A percentile compares a stretch with the other conserved stretches of the same genome.
Conservation (phyloP, 2,888 invertebrate species). For the Leptopterna dolabrata region DNA sequence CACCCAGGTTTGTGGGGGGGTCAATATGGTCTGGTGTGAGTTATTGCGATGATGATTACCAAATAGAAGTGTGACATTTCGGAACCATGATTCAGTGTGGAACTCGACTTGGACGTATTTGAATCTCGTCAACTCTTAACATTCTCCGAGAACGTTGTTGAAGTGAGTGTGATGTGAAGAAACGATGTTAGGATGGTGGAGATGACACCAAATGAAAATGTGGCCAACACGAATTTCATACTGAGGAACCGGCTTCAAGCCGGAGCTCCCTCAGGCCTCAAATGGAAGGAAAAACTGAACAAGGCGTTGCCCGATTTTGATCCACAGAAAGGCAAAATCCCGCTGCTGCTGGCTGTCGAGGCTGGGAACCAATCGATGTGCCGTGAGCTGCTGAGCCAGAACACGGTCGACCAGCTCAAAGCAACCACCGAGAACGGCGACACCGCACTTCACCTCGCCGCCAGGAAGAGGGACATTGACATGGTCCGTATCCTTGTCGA, state of each 20-base stretch:
- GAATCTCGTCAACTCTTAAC: too few species aligned
- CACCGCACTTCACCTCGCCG: slow-evolving; percentile 94
- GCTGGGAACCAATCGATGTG: slow-evolving; percentile 96
- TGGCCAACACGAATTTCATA: slow-evolving; percentile 60
- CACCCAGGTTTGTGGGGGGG: too few species aligned
- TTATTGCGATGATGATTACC: too few species aligned
- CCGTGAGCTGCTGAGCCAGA: slow-evolving; percentile 88
- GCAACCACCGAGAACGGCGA: slow-evolving; percentile 89
- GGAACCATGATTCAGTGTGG: too few species aligned
- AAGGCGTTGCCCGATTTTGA: slow-evolving; percentile 60
- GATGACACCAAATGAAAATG: slow-evolving; percentile 54
- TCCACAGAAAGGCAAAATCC: slow-evolving; percentile 90
- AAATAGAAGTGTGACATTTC: too few species aligned
- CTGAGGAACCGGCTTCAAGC: slow-evolving; percentile 64
- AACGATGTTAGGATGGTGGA: slow-evolving; percentile 32
- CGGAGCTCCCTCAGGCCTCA: slow-evolving; percentile 60
- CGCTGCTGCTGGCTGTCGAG: slow-evolving; percentile 92
- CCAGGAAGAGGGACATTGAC: slow-evolving; percentile 91
- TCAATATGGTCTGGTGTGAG: too few species aligned
- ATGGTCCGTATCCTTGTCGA: slow-evolving; percentile 93
- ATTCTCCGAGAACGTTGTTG: background rate
- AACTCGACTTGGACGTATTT: too few species aligned
- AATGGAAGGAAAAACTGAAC: slow-evolving; percentile 57
- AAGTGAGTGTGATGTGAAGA: background rate
- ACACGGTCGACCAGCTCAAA: slow-evolving; percentile 88